These are phyloP conservation scores for Parotocinclus haroldoi DNA, from an alignment of 2,797 vertebrate genomes.

Conservation along the genomic window DNA sequence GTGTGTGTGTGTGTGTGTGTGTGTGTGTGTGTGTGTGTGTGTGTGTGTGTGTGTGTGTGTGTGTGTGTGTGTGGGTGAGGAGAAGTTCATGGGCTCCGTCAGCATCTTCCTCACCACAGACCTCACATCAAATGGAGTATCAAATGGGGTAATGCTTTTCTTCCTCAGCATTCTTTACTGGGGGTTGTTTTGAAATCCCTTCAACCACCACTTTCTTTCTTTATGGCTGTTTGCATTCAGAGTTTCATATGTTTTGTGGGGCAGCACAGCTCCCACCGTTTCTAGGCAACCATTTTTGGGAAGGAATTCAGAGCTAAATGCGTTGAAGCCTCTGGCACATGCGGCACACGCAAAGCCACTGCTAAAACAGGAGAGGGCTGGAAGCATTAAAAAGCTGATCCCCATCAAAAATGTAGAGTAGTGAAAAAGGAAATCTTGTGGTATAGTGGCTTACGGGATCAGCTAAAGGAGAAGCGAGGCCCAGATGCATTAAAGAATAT, in stretches of 20 bases:
- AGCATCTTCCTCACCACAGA: slow-evolving; percentile 25
- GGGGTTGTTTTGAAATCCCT: slow-evolving; percentile 59
- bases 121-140: slow-evolving; percentile 41
- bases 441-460: slow-evolving; percentile 16
- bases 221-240: slow-evolving; percentile 59
- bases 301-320: slow-evolving; percentile 66
- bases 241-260: slow-evolving; percentile 59
- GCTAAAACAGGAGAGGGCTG: slow-evolving; percentile 41
- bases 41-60: slow-evolving; percentile 11
- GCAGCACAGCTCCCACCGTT: slow-evolving; percentile 53
- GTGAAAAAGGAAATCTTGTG: slow-evolving; percentile 22
- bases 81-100: slow-evolving; percentile 26
- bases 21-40: slow-evolving; percentile 14
- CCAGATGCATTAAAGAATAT: not conserved
- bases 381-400: slow-evolving; percentile 57
- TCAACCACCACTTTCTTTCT: slow-evolving; percentile 49
- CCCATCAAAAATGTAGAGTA: slow-evolving; percentile 26
- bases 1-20: too few relatives aligned
- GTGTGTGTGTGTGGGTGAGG: slow-evolving; percentile 16
- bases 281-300: slow-evolving; percentile 60
- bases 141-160: slow-evolving; percentile 44
- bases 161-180: slow-evolving; percentile 51
- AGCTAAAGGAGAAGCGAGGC: not conserved
- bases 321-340: slow-evolving; percentile 49
- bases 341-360: slow-evolving; percentile 51